Conservation (phyloP, 2,888 invertebrate genomes). For the Acrobasis consociella region DNA sequence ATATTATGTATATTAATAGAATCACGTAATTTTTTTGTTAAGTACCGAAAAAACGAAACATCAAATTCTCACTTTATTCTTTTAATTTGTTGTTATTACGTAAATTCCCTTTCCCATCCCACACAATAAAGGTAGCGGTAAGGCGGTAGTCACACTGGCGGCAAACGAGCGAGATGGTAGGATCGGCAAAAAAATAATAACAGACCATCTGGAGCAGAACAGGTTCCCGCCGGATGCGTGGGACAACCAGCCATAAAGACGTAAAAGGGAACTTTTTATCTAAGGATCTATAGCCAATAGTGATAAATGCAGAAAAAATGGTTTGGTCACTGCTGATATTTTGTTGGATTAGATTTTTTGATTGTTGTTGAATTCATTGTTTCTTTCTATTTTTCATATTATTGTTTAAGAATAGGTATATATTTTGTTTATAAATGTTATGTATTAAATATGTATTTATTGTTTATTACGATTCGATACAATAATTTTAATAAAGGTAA, state of each 20-base stretch:
- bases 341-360: too few relatives aligned
- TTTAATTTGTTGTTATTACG: neutral
- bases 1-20: too few relatives aligned
- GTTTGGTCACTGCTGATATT: neutral
- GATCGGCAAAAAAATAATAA: conserved; percentile 70
- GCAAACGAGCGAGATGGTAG: conserved; percentile 31
- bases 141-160: conserved; percentile 39
- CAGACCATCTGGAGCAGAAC: conserved; percentile 72
- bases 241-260: conserved; percentile 42
- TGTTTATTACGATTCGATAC: too few relatives aligned
- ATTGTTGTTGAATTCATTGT: neutral
- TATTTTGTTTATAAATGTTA: too few relatives aligned
- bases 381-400: too few relatives aligned
- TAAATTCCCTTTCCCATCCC: conserved; percentile 5
- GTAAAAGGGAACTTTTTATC: conserved; percentile 59
- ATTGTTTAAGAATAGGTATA: too few relatives aligned
- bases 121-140: conserved; percentile 28
- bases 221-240: conserved; percentile 62
- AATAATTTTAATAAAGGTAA: too few relatives aligned
- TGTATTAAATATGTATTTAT: too few relatives aligned
- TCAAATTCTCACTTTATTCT: neutral
- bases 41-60: too few relatives aligned
- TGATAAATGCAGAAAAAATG: neutral
- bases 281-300: conserved; percentile 38
- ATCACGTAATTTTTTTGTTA: too few relatives aligned